Evolutionary conservation across 1,140 invertebrate species (phyloP).

Genomic region (Meloidogyne floridensis): DNA sequence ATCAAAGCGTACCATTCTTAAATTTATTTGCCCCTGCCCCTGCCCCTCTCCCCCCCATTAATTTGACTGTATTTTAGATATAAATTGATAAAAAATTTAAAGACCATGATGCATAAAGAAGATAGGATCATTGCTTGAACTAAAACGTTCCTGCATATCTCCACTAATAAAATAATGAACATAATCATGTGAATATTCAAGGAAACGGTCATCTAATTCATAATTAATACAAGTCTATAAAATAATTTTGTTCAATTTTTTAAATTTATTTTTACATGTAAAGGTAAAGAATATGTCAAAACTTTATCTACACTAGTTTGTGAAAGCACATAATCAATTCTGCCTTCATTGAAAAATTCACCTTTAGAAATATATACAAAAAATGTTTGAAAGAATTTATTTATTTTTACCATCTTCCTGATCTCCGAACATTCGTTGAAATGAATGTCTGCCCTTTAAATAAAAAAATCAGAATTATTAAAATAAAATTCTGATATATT

Average conservation of each 20-base stretch:
- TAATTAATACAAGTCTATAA: slow-evolving; percentile 51
- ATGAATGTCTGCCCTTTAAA: slow-evolving; percentile 48
- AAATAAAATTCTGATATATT: background rate
- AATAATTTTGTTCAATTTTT: slow-evolving; percentile 12
- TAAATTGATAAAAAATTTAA: slow-evolving; percentile 63
- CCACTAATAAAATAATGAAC: slow-evolving; percentile 64
- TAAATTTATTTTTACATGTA: slow-evolving; percentile 33
- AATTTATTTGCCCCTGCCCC: too few relatives aligned
- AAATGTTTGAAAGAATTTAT: background rate
- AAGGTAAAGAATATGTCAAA: slow-evolving; percentile 46
- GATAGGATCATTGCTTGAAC: slow-evolving; percentile 66
- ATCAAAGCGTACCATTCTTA: too few relatives aligned
- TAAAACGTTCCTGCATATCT: slow-evolving; percentile 62
- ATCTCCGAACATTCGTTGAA: slow-evolving; percentile 49
- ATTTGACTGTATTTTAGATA: too few relatives aligned
- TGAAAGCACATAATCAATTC: slow-evolving; percentile 56
- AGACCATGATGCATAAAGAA: slow-evolving; percentile 66
- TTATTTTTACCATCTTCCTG: slow-evolving; percentile 40
- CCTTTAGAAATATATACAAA: slow-evolving; percentile 13
- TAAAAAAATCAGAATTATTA: background rate
- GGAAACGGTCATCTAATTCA: slow-evolving; percentile 52
- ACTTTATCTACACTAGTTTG: slow-evolving; percentile 48
- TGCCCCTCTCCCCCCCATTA: too few relatives aligned
- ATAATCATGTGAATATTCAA: slow-evolving; percentile 63
- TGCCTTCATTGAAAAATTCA: slow-evolving; percentile 56